Evolutionary conservation across 2,888 invertebrate species (phyloP).

Genomic region (Alloplasta piceator): DNA sequence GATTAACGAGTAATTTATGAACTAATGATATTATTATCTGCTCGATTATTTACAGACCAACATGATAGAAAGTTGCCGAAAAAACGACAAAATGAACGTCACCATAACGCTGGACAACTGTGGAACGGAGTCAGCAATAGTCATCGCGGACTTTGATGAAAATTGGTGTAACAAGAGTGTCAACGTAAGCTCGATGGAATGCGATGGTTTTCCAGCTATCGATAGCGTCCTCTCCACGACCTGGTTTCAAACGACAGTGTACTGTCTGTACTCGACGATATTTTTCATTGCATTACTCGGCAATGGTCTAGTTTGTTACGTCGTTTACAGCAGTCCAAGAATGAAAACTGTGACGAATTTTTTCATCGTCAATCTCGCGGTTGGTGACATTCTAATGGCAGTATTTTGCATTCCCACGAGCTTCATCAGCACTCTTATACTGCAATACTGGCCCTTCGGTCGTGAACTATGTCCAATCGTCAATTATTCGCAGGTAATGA

Average conservation of each 20-base stretch:
- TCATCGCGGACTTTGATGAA: conserved; percentile 37
- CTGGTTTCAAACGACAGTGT: conserved; percentile 88
- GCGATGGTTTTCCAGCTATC: conserved; percentile 63
- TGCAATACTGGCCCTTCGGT: conserved; percentile 96
- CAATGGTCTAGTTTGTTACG: conserved; percentile 93
- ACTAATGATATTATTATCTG: neutral
- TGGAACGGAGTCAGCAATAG: conserved; percentile 39
- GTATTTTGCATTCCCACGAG: conserved; percentile 96
- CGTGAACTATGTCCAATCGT: conserved; percentile 91
- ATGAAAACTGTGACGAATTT: conserved; percentile 97
- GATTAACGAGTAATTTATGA: too few relatives aligned
- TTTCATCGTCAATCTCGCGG: conserved; percentile 94
- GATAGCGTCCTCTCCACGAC: conserved; percentile 81
- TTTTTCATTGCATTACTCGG: conserved; percentile 89
- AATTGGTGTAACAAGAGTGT: conserved; percentile 44
- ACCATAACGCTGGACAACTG: conserved; percentile 40
- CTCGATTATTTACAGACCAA: conserved; percentile 37
- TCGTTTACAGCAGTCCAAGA: conserved; percentile 91
- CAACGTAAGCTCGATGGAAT: conserved; percentile 55
- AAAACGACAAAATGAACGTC: conserved; percentile 54
- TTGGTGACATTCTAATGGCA: conserved; percentile 96
- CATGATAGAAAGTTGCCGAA: conserved; percentile 28
- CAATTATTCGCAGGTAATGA: conserved; percentile 88
- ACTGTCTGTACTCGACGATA: conserved; percentile 89
- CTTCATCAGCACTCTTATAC: conserved; percentile 91